phyloP scores from a whole-genome alignment of 2,888 invertebrate genomes.

The Strigamia transsilvanica region DNA sequence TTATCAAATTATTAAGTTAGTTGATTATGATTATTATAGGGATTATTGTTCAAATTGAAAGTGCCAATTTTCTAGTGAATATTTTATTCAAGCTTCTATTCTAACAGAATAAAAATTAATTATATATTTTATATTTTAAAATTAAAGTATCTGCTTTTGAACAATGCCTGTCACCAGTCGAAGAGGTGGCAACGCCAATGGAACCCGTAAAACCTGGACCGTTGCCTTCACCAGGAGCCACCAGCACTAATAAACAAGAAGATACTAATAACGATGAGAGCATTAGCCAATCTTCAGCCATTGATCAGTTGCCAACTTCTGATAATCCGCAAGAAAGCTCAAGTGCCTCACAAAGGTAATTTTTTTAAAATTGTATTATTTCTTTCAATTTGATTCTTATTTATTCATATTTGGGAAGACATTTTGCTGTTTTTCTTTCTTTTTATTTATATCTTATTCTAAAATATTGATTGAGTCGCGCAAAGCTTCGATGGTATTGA shows the following conservation, averaged over 20 bases:
- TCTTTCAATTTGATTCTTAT: not conserved
- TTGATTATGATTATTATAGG: too few species aligned
- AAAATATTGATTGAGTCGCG: not conserved
- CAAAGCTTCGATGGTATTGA: conserved; percentile 2
- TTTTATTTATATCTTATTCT: not conserved
- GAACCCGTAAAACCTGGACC: not conserved
- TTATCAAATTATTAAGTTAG: too few species aligned
- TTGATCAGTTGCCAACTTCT: conserved; percentile 35
- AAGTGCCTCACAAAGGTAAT: conserved; percentile 37
- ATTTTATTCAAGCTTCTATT: not conserved
- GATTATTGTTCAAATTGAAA: too few species aligned
- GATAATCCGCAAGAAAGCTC: conserved; percentile 4
- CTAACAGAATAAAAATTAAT: not conserved
- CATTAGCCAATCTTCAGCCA: conserved; percentile 22
- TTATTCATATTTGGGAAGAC: not conserved
- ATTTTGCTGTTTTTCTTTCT: not conserved
- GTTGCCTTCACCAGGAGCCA: not conserved
- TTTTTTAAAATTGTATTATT: not conserved
- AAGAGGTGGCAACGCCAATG: conserved; percentile 27
- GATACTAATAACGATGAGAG: conserved; percentile 21
- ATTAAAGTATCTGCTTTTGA: not conserved
- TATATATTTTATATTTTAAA: not conserved
- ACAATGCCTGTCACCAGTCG: not conserved
- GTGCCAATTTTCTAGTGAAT: too few species aligned
- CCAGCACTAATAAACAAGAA: conserved; percentile 20